Evolutionary conservation across 35 echinoderm and acorn worm genomes (phyloP).

Genomic region (Acanthaster planci): DNA sequence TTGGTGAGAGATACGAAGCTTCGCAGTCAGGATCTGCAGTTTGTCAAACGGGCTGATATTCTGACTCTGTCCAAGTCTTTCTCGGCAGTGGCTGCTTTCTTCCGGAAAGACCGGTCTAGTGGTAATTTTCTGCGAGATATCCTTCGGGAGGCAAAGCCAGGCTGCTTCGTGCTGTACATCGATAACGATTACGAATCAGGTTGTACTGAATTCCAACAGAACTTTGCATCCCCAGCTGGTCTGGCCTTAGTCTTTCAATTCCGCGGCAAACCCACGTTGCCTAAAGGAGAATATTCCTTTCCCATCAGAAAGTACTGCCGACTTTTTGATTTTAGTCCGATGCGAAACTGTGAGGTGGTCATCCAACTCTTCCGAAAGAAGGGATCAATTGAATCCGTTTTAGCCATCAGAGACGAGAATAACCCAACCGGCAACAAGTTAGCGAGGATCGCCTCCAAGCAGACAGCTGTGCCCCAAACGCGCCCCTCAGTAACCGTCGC

Average conservation of each 20-base stretch:
- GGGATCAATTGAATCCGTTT: too few species aligned
- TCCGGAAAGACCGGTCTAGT: neutral
- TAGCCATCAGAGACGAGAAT: too few species aligned
- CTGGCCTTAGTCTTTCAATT: neutral
- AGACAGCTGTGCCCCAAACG: too few species aligned
- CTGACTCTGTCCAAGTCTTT: neutral
- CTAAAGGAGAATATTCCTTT: neutral
- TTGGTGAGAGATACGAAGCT: neutral
- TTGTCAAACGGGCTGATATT: neutral
- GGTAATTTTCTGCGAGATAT: neutral
- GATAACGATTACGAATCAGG: neutral
- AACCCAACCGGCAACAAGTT: too few species aligned
- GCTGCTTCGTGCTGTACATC: neutral
- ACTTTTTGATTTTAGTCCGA: neutral
- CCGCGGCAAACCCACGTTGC: neutral
- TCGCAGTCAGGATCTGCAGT: neutral
- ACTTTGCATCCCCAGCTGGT: neutral
- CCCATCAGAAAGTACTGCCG: neutral
- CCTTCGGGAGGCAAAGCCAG: neutral
- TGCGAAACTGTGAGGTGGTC: neutral
- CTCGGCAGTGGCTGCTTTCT: conserved; percentile 4
- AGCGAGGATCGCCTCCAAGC: too few species aligned
- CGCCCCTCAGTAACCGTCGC: too few species aligned
- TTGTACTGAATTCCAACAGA: neutral
- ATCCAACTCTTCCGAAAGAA: neutral